Evolutionary conservation across 2,888 invertebrate species (phyloP), one percentile per base, ranked within the genome.

Genomic region (Pyrrhia umbra): DNA sequence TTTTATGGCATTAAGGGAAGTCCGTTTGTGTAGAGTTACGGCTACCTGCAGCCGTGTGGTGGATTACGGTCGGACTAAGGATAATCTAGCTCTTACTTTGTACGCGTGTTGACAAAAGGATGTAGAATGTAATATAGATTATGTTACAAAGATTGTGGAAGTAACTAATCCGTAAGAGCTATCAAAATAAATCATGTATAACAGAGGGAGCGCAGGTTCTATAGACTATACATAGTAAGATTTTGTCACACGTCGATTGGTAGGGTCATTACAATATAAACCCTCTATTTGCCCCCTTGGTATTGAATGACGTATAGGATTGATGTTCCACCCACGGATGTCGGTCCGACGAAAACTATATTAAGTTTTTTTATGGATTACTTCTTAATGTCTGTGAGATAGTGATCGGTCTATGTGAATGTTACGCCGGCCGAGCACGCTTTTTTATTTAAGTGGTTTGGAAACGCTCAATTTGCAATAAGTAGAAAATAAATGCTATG

Each of bases 181-280:
- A 57, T 56, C 60, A 79, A 82, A 81, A 81, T 82, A 82, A 82
- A 84, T 80, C 72, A 77, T 62, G 64, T 74, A 64, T 60, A 50
- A 64, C 42, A 21, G 60, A 73, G 77, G 70, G 51, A n/a, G n/a
- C n/a, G n/a, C n/a, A n/a, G 83, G 75, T 51, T 75, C 77, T 80
- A 81, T 78, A 75, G 79, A 80, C 77, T 84, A 82, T 84, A 80
- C n/a, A 88, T 86, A 85, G n/a, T n/a, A 88, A 88, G 84, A 85
- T 85, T 82, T 85, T 81, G 76, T 87, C 51, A 86, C 80, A 85
- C 85, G 83, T 66, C 70, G 66, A 81, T n/a, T n/a, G n/a, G n/a
- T n/a, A n/a, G 77, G 78, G 85, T 88, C 86, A 87, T 91, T 91
- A 88, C 83, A 87, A 88, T 85, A 85, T 84, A 80, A 75, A 85